phyloP scores from a whole-genome alignment of 2,797 vertebrate genomes.

The Corythornis leucogaster region DNA sequence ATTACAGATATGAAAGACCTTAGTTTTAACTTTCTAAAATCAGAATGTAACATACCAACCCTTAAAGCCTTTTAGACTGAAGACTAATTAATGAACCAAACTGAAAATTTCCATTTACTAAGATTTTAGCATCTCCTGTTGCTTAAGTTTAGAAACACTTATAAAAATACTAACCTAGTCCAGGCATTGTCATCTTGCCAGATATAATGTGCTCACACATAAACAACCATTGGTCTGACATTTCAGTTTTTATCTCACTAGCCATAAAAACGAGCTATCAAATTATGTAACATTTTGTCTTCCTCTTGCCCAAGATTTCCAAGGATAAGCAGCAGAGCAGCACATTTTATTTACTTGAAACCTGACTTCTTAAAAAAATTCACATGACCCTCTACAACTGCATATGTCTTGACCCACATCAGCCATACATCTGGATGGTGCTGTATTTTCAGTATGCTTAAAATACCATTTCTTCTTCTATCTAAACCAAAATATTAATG shows the following conservation, averaged over 20 bases:
- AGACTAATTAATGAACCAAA: constrained; percentile 5
- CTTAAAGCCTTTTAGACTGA: background rate
- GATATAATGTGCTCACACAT: background rate
- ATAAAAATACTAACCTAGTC: background rate
- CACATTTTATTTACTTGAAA: background rate
- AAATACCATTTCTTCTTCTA: constrained; percentile 25
- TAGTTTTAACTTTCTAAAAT: constrained; percentile 44
- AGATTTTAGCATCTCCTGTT: background rate
- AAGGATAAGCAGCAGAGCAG: background rate
- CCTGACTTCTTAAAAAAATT: background rate
- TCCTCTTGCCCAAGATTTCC: background rate
- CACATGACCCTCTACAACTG: background rate
- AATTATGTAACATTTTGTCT: background rate
- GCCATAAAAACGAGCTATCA: constrained; percentile 14
- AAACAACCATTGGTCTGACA: background rate
- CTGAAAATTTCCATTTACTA: background rate
- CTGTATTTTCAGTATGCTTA: background rate
- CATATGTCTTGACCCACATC: background rate
- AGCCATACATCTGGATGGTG: background rate
- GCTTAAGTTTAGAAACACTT: background rate
- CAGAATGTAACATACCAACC: background rate
- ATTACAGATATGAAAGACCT: constrained; percentile 36
- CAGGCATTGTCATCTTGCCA: background rate
- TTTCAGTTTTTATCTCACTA: background rate
- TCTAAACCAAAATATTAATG: constrained; percentile 5